phyloP scores from a whole-genome alignment of 2,797 vertebrate genomes.

The Hippocampus kuda region DNA sequence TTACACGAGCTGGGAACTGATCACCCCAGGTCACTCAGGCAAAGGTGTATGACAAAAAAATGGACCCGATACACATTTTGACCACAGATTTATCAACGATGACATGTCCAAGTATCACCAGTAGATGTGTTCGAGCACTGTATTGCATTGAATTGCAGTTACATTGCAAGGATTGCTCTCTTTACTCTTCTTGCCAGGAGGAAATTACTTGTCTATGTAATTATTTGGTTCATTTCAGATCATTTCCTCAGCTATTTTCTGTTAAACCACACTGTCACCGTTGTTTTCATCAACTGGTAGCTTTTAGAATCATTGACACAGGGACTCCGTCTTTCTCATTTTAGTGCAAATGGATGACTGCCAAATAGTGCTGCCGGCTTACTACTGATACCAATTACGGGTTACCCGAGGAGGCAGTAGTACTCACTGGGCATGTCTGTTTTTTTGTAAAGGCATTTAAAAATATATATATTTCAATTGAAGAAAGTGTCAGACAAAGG shows the following conservation, averaged over 20 bases:
- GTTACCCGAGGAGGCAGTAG: slow-evolving; percentile 14
- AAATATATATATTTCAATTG: background rate
- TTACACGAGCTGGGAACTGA: no score
- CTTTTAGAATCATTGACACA: background rate
- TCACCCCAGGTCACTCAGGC: no score
- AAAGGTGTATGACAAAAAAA: background rate
- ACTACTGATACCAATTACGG: slow-evolving; percentile 21
- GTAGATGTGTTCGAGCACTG: background rate
- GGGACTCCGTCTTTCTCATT: background rate
- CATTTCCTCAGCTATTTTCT: background rate
- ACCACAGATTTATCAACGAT: background rate
- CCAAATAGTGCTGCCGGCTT: slow-evolving; percentile 35
- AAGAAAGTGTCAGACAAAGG: background rate
- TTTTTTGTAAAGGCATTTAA: background rate
- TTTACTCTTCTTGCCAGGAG: background rate
- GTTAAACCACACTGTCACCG: background rate
- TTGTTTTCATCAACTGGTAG: background rate
- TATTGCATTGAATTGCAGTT: background rate
- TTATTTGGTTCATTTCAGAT: background rate
- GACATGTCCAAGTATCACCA: background rate
- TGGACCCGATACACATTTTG: background rate
- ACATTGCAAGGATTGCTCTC: background rate
- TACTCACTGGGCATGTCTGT: background rate
- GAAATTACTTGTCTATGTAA: background rate
- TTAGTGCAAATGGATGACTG: slow-evolving; percentile 15